Evolutionary conservation across 1,140 invertebrate species (phyloP).

Genomic region (Drosophila leontia): DNA sequence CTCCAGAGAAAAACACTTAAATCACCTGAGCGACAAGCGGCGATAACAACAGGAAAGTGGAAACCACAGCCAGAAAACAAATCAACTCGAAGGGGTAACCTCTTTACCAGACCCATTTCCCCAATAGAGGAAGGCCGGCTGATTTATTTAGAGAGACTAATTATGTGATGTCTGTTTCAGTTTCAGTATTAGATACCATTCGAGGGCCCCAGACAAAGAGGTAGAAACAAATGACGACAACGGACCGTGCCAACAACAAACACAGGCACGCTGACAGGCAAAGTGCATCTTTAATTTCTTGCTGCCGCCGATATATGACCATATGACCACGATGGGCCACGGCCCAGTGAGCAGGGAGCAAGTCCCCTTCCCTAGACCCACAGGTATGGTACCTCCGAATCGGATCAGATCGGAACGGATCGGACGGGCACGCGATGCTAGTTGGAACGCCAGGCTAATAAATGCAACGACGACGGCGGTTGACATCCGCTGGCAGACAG

Average conservation of each 20-base stretch:
- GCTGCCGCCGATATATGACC: conserved; percentile 37
- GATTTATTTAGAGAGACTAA: conserved; percentile 80
- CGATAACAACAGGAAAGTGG: conserved; percentile 62
- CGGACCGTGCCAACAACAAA: conserved; percentile 53
- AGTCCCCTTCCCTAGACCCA: background rate
- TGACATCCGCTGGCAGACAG: conserved; percentile 59
- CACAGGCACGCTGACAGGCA: conserved; percentile 70
- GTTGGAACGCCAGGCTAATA: conserved; percentile 51
- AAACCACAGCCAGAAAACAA: conserved; percentile 55
- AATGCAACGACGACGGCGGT: conserved; percentile 55
- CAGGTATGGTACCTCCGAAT: conserved; percentile 9
- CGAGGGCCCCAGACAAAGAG: conserved; percentile 3
- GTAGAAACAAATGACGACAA: conserved; percentile 57
- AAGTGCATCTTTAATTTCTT: conserved; percentile 78
- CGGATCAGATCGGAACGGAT: conserved; percentile 4
- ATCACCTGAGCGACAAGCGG: conserved; percentile 70
- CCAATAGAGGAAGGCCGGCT: conserved; percentile 55
- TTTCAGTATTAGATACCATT: conserved; percentile 36
- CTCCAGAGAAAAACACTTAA: conserved; percentile 63
- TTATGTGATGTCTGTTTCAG: conserved; percentile 67
- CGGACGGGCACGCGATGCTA: conserved; percentile 68
- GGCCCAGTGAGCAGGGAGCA: conserved; percentile 64
- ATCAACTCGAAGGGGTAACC: conserved; percentile 45
- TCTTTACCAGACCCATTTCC: conserved; percentile 20
- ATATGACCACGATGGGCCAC: conserved; percentile 42